Evolutionary conservation across 2,113 vertebrate genomes (phyloP).

Genomic region (Tinamus guttatus): DNA sequence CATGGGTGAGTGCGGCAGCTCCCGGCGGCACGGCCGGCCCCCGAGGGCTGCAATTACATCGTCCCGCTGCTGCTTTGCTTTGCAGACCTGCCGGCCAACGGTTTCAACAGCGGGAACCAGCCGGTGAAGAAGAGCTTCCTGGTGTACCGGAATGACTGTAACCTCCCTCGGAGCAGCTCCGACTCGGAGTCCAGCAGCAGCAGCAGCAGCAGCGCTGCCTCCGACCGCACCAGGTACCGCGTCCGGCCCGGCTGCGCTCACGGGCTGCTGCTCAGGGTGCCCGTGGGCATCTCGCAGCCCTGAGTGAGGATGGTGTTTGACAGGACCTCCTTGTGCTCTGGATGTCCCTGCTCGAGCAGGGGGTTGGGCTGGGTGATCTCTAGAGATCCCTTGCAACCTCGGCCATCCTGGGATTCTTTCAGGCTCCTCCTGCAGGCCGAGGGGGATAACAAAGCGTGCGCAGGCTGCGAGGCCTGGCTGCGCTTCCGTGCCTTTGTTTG

Average conservation of each 20-base stretch:
- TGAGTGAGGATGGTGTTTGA: rapidly evolving
- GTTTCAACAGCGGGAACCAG: slow-evolving; percentile 92
- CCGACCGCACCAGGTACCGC: slow-evolving; percentile 92
- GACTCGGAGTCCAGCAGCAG: slow-evolving; percentile 97
- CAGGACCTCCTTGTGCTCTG: not conserved
- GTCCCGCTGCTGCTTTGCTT: not conserved
- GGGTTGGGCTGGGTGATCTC: too few species aligned
- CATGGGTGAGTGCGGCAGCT: slow-evolving; percentile 76
- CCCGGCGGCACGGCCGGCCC: not conserved
- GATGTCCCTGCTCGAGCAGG: too few species aligned
- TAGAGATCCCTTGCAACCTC: too few species aligned
- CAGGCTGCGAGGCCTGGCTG: not conserved
- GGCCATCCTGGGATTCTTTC: not conserved
- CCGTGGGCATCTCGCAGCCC: not conserved
- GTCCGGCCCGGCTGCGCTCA: not conserved
- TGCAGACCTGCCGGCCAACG: slow-evolving; percentile 92
- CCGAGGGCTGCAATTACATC: rapidly evolving
- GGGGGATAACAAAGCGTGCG: not conserved
- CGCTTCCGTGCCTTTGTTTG: not conserved
- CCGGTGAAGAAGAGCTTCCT: slow-evolving; percentile 97
- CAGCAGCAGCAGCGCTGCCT: slow-evolving; percentile 97
- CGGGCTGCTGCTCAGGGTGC: rapidly evolving
- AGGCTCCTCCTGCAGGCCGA: not conserved
- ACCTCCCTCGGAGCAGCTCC: slow-evolving; percentile 94
- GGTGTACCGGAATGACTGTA: slow-evolving; percentile 94